Evolutionary conservation across 2,113 vertebrate genomes (phyloP).

Genomic region (Elachura formosa): DNA sequence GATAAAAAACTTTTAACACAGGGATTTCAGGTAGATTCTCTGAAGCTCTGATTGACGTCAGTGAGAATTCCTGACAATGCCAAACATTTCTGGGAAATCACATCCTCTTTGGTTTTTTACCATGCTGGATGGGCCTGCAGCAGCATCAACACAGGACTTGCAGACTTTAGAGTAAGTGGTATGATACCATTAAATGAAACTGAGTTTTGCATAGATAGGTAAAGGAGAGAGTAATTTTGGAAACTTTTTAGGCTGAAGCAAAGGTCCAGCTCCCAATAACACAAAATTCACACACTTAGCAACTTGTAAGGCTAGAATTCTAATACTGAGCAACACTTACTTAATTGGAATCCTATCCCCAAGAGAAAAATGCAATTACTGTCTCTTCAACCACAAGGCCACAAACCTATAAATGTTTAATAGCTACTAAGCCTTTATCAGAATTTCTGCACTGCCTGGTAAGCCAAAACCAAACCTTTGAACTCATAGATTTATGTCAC

Average conservation of each 20-base stretch:
- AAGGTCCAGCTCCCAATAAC: background rate
- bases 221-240: background rate
- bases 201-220: background rate
- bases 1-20: background rate
- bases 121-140: background rate
- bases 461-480: conserved; percentile 20
- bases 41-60: background rate
- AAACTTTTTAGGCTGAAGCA: background rate
- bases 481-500: background rate
- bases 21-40: background rate
- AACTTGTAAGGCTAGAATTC: background rate
- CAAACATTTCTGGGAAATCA: background rate
- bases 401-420: conserved; percentile 27
- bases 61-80: background rate
- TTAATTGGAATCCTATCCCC: conserved; percentile 19
- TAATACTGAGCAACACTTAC: background rate
- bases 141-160: background rate
- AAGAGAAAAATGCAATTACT: background rate
- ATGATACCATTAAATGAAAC: background rate
- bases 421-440: conserved; percentile 18
- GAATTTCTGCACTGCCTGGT: background rate
- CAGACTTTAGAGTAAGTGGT: accelerated
- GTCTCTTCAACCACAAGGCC: background rate
- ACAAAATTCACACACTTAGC: background rate
- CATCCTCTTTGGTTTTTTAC: background rate